phyloP scores from a whole-genome alignment of 2,797 vertebrate genomes.

The Nyctibius grandis region DNA sequence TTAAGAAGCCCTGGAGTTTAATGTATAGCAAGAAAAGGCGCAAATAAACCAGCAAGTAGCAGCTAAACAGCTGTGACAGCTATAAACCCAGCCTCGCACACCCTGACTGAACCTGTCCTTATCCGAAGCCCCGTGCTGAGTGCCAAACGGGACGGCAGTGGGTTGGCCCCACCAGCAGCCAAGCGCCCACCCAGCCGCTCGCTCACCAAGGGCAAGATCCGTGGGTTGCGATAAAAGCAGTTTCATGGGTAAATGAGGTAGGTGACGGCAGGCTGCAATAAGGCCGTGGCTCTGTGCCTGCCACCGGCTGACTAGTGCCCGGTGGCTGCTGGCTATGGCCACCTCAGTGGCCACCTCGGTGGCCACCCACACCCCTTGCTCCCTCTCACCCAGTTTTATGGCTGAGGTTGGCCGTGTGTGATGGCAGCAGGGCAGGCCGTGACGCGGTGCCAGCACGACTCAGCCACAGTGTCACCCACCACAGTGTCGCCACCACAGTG shows the following conservation, averaged over 20 bases:
- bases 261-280: accelerated
- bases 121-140: accelerated
- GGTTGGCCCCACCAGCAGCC: neutral
- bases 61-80: neutral
- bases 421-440: no score
- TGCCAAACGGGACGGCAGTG: accelerated
- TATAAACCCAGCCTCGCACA: neutral
- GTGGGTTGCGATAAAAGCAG: accelerated
- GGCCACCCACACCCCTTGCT: no score
- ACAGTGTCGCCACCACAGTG: no score
- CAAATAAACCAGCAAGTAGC: neutral
- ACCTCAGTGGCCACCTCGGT: no score
- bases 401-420: no score
- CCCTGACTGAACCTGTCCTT: accelerated
- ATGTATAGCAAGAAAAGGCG: neutral
- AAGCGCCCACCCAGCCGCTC: neutral
- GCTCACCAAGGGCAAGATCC: no score
- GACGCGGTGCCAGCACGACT: neutral
- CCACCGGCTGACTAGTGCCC: accelerated
- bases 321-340: accelerated
- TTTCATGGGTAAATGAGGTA: accelerated
- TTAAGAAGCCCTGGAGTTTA: neutral
- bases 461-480: neutral
- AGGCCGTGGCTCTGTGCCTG: accelerated
- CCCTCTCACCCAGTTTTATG: accelerated